Evolutionary conservation across 2,888 invertebrate genomes (phyloP), one percentile per base, ranked within the genome.

Genomic region (Drepana falcataria): DNA sequence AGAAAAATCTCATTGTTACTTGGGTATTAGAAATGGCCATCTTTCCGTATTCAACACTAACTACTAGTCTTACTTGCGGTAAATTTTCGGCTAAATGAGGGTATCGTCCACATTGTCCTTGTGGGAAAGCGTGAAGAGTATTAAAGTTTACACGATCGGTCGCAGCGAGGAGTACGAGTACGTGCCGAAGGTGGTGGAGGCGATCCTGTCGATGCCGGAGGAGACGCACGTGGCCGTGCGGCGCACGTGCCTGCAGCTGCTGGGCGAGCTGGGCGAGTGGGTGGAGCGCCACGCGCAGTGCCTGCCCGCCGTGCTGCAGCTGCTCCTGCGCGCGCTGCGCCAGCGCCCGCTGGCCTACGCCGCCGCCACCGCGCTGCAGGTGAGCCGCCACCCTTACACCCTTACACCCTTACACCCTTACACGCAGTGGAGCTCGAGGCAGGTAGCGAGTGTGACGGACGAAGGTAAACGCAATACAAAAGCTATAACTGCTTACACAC

Each of bases 191-290:
- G 97, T 99, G 37, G 95, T 99, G 7, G 96, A 97, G 78, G 97
- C 97, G 9, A 96, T 99, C 59, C 87, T 98, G 47, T 94, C 94
- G 63, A 94, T 98, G 77, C 97, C 98, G 0, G 94, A 94, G 65
- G 94, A 94, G 37, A 93, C 95, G 0, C 99, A 99, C 80, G 92
- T 96, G 40, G 97, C 97, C 0, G 97, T 99, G 0, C 93, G 96
- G 55, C 95, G 96, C 78, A 98, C 98, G 0, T 97, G 98, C 66
- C 94, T 98, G 56, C 92, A 95, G 65, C 89, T 98, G 52, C 89
- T 98, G 49, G 98, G 98, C 0, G 98, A 98, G 87, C 92, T 98
- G 47, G 95, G 96, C 78, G 99, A 99, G 80, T 99, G 99, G 99
- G 95, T 99, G 54, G 96, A 97, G 74, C 93, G 93, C 68, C 98